Conservation (phyloP, 1,140 invertebrate genomes). For the Globodera ellingtonae region DNA sequence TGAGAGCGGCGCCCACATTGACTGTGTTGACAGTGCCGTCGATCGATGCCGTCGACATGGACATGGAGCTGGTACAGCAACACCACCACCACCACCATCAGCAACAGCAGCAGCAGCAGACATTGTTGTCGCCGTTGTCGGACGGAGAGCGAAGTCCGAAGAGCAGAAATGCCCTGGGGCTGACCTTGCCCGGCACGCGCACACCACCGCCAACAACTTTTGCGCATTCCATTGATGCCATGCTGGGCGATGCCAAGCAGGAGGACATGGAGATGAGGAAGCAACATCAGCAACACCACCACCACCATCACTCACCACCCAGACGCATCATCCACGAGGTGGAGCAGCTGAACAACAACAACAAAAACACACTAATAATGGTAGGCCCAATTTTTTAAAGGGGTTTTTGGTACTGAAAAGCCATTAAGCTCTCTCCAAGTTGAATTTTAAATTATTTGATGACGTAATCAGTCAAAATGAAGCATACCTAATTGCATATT, state of each 20-base stretch:
- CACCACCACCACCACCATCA: not conserved
- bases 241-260: not conserved
- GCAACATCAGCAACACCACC: not conserved
- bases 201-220: not conserved
- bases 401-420: too few relatives aligned
- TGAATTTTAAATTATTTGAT: too few relatives aligned
- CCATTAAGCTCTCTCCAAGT: too few relatives aligned
- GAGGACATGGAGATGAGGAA: not conserved
- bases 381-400: not conserved
- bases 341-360: not conserved
- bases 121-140: not conserved
- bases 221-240: constrained; percentile 5
- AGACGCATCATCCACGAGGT: constrained; percentile 3
- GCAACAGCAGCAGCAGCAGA: not conserved
- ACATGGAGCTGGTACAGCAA: not conserved
- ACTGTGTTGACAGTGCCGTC: not conserved
- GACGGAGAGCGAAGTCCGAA: constrained; percentile 12
- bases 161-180: not conserved
- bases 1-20: constrained; percentile 1
- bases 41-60: not conserved
- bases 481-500: too few relatives aligned
- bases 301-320: not conserved
- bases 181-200: constrained; percentile 5
- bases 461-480: too few relatives aligned
- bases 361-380: not conserved